Conservation (phyloP, 2,113 vertebrate genomes). For the Pluvianellus socialis region DNA sequence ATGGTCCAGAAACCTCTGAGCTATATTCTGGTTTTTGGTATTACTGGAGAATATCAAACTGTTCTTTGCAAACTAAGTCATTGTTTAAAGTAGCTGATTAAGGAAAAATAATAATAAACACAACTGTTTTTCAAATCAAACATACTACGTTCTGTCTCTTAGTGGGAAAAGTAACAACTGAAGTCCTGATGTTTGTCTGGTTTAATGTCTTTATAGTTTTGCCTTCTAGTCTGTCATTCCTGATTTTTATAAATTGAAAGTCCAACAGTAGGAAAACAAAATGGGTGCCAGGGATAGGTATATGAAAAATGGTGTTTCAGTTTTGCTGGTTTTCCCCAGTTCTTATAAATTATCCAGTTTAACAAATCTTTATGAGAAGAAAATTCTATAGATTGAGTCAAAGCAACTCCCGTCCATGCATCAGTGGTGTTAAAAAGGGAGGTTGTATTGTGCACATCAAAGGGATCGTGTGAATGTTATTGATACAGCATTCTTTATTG, state of each 20-base stretch:
- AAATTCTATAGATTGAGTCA: not conserved
- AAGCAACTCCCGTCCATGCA: not conserved
- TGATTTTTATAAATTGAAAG: not conserved
- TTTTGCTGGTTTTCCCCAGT: not conserved
- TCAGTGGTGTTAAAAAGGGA: not conserved
- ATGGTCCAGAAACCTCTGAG: not conserved
- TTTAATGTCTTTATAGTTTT: not conserved
- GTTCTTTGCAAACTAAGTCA: not conserved
- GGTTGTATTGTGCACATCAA: not conserved
- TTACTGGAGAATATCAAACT: not conserved
- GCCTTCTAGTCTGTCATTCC: not conserved
- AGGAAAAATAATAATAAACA: not conserved
- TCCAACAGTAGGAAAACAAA: not conserved
- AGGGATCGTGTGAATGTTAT: conserved; percentile 12
- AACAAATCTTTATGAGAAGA: not conserved
- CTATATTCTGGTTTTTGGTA: not conserved
- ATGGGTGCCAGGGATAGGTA: not conserved
- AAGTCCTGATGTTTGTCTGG: not conserved
- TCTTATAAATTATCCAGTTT: not conserved
- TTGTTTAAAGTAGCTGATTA: not conserved
- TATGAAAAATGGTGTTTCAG: not conserved
- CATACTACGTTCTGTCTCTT: not conserved
- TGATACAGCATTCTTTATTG: conserved; percentile 2
- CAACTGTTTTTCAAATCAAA: not conserved
- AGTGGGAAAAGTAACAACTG: not conserved